These are phyloP conservation scores for Poeciliopsis retropinna DNA, from an alignment of 2,113 vertebrate genomes.

Conservation along the genomic window DNA sequence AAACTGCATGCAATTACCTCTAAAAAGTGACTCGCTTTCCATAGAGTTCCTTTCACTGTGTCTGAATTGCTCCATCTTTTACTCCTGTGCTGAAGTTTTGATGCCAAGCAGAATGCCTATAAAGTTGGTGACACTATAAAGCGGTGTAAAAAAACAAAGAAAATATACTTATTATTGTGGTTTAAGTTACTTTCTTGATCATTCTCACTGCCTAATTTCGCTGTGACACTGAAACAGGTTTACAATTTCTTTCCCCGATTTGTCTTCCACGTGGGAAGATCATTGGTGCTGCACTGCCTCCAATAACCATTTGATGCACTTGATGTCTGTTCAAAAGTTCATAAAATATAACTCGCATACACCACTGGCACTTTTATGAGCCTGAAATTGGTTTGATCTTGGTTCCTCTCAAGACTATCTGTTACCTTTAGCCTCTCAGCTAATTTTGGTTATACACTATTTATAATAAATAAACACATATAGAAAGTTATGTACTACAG, in stretches of 20 bases:
- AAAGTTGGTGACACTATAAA: not conserved
- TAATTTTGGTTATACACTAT: too few relatives aligned
- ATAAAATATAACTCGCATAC: not conserved
- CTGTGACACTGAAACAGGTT: not conserved
- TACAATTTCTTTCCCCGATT: not conserved
- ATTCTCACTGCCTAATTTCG: not conserved
- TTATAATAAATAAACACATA: too few relatives aligned
- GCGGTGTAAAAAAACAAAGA: not conserved
- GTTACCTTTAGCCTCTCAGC: too few relatives aligned
- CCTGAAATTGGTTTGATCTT: not conserved
- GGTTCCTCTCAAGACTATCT: too few relatives aligned
- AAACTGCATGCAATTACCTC: constrained; percentile 22
- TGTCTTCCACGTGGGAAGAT: not conserved
- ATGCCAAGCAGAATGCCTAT: constrained; percentile 15
- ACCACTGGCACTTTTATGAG: not conserved
- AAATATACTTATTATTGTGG: not conserved
- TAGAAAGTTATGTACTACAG: too few relatives aligned
- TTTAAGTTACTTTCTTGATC: not conserved
- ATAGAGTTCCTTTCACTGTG: constrained; percentile 10
- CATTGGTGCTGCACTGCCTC: too few relatives aligned
- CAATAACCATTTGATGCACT: too few relatives aligned
- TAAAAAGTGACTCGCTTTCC: constrained; percentile 23
- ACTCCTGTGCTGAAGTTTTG: not conserved
- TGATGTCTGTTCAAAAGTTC: not conserved
- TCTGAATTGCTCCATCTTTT: constrained; percentile 19